Conservation (phyloP, 1,140 invertebrate species). For the Acromyrmex echinatior region DNA sequence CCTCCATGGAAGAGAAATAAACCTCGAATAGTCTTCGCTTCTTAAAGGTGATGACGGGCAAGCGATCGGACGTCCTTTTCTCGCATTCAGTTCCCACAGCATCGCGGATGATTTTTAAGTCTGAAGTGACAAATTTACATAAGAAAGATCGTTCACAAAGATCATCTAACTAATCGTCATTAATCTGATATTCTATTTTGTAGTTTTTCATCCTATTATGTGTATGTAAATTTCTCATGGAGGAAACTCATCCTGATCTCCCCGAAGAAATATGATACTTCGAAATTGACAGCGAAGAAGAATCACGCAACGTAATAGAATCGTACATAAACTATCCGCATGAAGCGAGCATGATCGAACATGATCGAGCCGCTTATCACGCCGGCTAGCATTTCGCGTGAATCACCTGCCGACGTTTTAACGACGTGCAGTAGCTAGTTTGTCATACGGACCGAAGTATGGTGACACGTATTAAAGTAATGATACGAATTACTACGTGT, state of each 20-base stretch:
- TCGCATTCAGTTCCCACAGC: constrained; percentile 7
- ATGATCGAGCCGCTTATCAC: constrained; percentile 70
- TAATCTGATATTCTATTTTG: not conserved
- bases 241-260: no score
- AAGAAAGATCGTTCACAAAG: constrained; percentile 11
- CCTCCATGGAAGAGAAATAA: constrained; percentile 71
- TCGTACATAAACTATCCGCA: constrained; percentile 60
- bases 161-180: not conserved
- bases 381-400: constrained; percentile 73
- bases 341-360: constrained; percentile 31
- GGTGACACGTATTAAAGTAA: constrained; percentile 74
- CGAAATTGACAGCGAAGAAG: constrained; percentile 9
- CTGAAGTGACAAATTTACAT: constrained; percentile 23
- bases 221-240: not conserved
- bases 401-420: constrained; percentile 75
- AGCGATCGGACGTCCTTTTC: constrained; percentile 6
- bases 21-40: constrained; percentile 51
- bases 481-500: constrained; percentile 66
- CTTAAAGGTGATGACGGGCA: constrained; percentile 63
- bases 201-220: not conserved
- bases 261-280: not conserved
- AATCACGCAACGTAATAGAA: constrained; percentile 17
- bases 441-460: constrained; percentile 71
- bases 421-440: constrained; percentile 73
- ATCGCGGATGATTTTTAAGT: constrained; percentile 35